Evolutionary conservation across 2,888 invertebrate genomes (phyloP), one percentile per base, ranked within the genome.

Genomic region (Thymelicus sylvestris): DNA sequence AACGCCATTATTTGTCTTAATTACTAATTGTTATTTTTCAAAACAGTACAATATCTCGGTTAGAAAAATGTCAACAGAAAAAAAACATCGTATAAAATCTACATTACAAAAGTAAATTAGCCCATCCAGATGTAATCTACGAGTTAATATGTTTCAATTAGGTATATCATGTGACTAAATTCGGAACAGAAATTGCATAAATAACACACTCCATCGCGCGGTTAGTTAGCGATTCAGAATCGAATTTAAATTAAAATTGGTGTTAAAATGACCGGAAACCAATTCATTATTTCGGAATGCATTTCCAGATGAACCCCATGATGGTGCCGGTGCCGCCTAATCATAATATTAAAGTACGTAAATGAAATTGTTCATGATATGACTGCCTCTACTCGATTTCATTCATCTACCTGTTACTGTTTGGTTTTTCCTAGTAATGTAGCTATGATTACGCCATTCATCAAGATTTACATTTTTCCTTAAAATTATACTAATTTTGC

Each of bases 231-330:
- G 80, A 89, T 89, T 87, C 88, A 89, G 80, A 78, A 82, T 86
- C 86, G 84, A 83, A 86, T 89, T 88, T 86, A 86, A 86, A 88
- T 84, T 86, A 84, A 85, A 88, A 87, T 87, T 84, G 85, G 76
- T 76, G 78, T 79, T 77, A 79, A 80, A 81, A 81, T 78, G 78
- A 82, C 81, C 80, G 82, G 77, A 76, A 78, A 79, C 77, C 79
- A 79, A 86, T 86, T 85, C 81, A 80, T 82, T 80, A 81, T 80
- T 78, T 80, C 79, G 60, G 74, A 78, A 79, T 79, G 74, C 74
- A 73, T 73, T 71, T 31, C 61, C 61, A 66, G 71, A 71, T 66
- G 71, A 66, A 38, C 61, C 55, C 19, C 19, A 2, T 6, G 31
- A 31, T 31, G 31, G 1, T 31, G 19, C 44, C 13, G 50, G 15